Evolutionary conservation across 2,113 vertebrate genomes (phyloP).

Genomic region (Panthera leo): DNA sequence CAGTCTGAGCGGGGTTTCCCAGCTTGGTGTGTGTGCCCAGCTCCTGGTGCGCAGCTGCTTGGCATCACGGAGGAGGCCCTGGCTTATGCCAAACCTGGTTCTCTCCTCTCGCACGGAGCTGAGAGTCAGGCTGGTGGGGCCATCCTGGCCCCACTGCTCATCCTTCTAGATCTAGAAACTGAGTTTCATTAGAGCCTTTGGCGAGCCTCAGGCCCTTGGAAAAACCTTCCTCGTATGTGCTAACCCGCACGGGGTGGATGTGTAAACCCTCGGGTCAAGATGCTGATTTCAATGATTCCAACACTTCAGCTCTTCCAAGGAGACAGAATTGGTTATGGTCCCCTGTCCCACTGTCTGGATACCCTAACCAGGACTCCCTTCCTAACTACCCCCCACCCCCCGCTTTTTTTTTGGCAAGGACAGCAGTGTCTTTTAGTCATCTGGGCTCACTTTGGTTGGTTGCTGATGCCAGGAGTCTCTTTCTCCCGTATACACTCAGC

Average conservation of each 20-base stretch:
- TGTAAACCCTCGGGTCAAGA: background rate
- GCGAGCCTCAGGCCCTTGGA: background rate
- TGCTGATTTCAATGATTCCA: background rate
- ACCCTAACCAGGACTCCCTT: background rate
- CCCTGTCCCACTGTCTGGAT: accelerated
- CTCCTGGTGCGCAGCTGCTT: background rate
- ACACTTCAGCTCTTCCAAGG: background rate
- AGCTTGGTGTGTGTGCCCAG: accelerated
- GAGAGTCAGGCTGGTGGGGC: background rate
- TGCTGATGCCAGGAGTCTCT: background rate
- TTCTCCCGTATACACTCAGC: accelerated
- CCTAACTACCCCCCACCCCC: too few species aligned
- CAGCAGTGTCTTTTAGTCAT: background rate
- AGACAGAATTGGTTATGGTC: background rate
- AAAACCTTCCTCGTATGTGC: accelerated
- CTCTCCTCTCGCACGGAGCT: accelerated
- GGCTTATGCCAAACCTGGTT: background rate
- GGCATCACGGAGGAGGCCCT: background rate
- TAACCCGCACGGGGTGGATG: accelerated
- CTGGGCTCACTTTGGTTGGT: too few species aligned
- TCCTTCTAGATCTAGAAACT: background rate
- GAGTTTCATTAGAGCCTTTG: background rate
- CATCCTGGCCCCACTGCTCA: background rate
- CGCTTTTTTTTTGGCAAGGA: background rate
- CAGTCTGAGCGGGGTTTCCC: accelerated